Conservation (phyloP, 2,113 vertebrate species). For the Takifugu bimaculatus region DNA sequence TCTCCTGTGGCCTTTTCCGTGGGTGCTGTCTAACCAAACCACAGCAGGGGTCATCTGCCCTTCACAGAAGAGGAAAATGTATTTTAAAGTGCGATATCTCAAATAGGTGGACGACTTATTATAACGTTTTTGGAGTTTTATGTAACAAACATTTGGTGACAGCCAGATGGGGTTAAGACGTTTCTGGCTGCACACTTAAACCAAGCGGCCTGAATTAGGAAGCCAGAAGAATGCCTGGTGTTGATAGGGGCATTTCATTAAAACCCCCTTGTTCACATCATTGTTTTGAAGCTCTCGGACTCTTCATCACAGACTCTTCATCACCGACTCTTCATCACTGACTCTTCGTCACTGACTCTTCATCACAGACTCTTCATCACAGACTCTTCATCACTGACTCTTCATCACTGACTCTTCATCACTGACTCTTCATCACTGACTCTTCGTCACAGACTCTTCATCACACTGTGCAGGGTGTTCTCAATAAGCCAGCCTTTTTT, state of each 20-base stretch:
- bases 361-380: too few species aligned
- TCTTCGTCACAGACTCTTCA: too few species aligned
- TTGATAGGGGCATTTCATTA: constrained; percentile 58
- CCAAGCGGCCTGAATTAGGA: constrained; percentile 37
- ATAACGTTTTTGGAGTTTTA: constrained; percentile 17
- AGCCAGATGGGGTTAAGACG: constrained; percentile 29
- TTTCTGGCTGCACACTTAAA: constrained; percentile 38
- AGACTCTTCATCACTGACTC: too few species aligned
- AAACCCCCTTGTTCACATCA: constrained; percentile 58
- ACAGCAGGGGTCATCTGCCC: constrained; percentile 58
- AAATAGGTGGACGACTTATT: constrained; percentile 45
- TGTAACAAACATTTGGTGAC: constrained; percentile 23
- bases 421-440: too few species aligned
- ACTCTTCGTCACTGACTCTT: too few species aligned
- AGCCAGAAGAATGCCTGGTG: constrained; percentile 41
- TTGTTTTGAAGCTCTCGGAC: constrained; percentile 55
- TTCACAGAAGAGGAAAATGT: constrained; percentile 49
- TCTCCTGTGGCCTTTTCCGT: constrained; percentile 54
- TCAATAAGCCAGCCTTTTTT: constrained; percentile 59
- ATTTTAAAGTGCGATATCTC: constrained; percentile 55
- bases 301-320: too few species aligned
- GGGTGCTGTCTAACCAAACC: constrained; percentile 56
- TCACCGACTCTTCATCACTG: background rate
- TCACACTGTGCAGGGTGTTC: constrained; percentile 46
- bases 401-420: too few species aligned